Evolutionary conservation across 2,113 vertebrate species (phyloP).

Genomic region (Talpa occidentalis): DNA sequence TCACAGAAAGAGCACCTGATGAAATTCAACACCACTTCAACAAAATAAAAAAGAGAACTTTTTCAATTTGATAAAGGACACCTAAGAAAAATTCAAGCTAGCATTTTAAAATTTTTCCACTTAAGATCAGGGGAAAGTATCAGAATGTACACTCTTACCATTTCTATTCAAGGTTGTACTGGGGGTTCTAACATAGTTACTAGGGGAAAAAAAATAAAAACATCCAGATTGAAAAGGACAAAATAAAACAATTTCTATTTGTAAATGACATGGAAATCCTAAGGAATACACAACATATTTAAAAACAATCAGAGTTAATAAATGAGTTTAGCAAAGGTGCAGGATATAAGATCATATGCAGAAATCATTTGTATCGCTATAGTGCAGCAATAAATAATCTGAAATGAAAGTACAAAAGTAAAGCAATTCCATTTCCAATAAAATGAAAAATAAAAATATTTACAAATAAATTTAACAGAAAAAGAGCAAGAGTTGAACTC

Average conservation of each 20-base stretch:
- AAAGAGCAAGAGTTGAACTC: background rate
- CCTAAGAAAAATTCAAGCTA: background rate
- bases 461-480: slow-evolving; percentile 31
- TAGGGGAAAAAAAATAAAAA: background rate
- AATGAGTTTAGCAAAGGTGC: background rate
- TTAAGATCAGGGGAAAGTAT: background rate
- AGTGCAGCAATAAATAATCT: background rate
- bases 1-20: background rate
- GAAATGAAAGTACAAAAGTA: background rate
- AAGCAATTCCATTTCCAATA: background rate
- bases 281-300: background rate
- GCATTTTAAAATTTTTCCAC: background rate
- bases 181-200: background rate
- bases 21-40: background rate
- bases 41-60: background rate
- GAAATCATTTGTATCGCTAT: background rate
- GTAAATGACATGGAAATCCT: background rate
- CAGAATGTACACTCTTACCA: background rate
- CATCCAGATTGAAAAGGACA: background rate
- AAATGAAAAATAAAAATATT: slow-evolving; percentile 27
- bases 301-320: background rate
- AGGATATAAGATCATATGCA: background rate
- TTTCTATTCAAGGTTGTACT: background rate
- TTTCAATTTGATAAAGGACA: background rate
- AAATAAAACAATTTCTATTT: background rate